Conservation (phyloP, 2,888 invertebrate genomes). For the Amblyteles armatorius region DNA sequence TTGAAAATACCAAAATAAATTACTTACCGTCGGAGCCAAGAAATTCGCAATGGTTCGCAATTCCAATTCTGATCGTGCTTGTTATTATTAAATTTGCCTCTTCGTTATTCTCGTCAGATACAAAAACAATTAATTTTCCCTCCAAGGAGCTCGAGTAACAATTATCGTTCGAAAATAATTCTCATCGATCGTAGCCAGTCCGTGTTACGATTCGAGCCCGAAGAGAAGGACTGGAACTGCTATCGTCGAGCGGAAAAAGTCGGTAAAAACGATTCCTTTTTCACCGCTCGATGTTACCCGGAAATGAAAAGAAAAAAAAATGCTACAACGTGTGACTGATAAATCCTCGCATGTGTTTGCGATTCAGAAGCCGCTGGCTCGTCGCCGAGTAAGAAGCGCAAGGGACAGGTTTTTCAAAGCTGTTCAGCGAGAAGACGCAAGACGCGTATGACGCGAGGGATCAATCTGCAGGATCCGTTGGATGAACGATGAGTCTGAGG, state of each 20-base stretch:
- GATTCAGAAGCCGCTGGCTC: background rate
- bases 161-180: background rate
- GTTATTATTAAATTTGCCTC: background rate
- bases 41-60: background rate
- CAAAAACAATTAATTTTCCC: background rate
- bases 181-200: background rate
- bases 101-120: background rate
- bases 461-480: background rate
- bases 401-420: conserved; percentile 14
- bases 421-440: background rate
- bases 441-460: background rate
- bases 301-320: background rate
- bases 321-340: background rate
- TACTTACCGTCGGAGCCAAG: background rate
- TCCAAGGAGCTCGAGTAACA: background rate
- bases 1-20: background rate
- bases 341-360: background rate
- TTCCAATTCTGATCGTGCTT: background rate
- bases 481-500: background rate
- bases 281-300: background rate
- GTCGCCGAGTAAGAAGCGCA: no score
- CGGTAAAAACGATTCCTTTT: background rate
- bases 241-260: background rate
- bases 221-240: background rate
- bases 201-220: background rate